Percentiles rank a stretch among this genome's conserved stretches.
These are phyloP conservation scores for Luperina nickerlii DNA, from an alignment of 2,888 invertebrate genomes.

Conservation along the genomic window DNA sequence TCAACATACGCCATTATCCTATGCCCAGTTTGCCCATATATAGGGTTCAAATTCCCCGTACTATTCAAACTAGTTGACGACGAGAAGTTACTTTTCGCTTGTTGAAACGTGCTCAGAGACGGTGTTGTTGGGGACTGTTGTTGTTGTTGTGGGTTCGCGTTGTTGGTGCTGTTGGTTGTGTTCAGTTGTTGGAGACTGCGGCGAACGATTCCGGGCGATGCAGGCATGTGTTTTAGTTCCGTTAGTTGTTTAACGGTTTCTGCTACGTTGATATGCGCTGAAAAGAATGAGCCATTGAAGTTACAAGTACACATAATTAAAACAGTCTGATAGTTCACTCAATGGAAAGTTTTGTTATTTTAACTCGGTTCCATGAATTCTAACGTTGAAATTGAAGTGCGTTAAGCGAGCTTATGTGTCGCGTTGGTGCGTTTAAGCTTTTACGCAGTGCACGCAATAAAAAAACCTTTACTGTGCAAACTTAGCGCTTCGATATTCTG, in stretches of 20 bases:
- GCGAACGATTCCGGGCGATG: slow-evolving; percentile 94
- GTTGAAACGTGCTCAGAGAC: slow-evolving; percentile 83
- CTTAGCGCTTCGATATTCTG: background rate
- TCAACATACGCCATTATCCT: slow-evolving; percentile 84
- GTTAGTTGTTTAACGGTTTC: slow-evolving; percentile 96
- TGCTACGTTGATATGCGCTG: slow-evolving; percentile 92
- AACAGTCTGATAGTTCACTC: background rate
- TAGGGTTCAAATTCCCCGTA: slow-evolving; percentile 86
- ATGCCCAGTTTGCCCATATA: slow-evolving; percentile 87
- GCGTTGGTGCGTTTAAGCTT: slow-evolving; percentile 16
- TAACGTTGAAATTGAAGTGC: background rate
- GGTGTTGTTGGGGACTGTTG: slow-evolving; percentile 71
- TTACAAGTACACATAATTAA: background rate
- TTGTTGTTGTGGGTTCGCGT: slow-evolving; percentile 61
- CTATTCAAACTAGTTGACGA: slow-evolving; percentile 82
- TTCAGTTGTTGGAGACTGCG: slow-evolving; percentile 83
- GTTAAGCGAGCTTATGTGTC: slow-evolving; percentile 2
- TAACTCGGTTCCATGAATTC: background rate
- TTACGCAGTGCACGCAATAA: slow-evolving; percentile 16
- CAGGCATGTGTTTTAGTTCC: slow-evolving; percentile 96
- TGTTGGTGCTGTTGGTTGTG: slow-evolving; percentile 71
- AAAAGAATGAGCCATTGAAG: slow-evolving; percentile 19
- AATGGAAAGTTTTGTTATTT: background rate
- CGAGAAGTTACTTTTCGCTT: slow-evolving; percentile 83
- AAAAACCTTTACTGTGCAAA: background rate